Base-by-base conservation (phyloP, 2,888 invertebrate species). In the Hipparchia semele region DNA sequence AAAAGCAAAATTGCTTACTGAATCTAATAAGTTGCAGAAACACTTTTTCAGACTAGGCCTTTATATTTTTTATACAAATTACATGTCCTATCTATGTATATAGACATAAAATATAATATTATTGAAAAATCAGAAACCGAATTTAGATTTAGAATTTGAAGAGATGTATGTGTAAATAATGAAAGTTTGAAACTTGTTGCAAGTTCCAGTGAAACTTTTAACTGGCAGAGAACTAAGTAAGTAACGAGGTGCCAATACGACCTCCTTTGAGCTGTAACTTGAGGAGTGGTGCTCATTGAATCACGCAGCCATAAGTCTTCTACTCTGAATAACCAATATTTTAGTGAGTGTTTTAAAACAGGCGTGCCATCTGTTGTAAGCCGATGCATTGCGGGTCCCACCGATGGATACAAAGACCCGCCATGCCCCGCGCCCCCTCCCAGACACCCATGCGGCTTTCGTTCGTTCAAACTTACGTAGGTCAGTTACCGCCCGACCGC, bases 401-500 rank as follows among this genome's bases (percentile, higher is more conserved):
- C 90, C 89, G 88, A 86, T 83, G 85, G 82, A 82, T 86, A 87
- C 84, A 84, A 84, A 84, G 84, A 82, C 82, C 87, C 85, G 79
- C 86, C 85, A 75, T 83, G 76, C 85, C 86, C 88, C 88, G 85
- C 89, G 82, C 79, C 86, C 87, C 84, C 81, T 83, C 82, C 79
- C 82, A 84, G 82, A 87, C 86, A 90, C 89, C 91, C 92, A 90
- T 91, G 91, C 92, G 92, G 92, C 92, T 92, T 92, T 92, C 91
- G 91, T 91, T 91, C 91, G 91, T 93, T 92, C 92, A 93, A 93
- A 93, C 94, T 94, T 94, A 87, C 94, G 94, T 93, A 94, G 94
- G 94, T 94, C 94, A 94, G 94, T 94, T 94, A 94, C 94, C 93
- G 94, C 91, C 91, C 91, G 92, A 94, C 92, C 93, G 90, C 93